A percentile compares a stretch with the other conserved stretches of the same genome.
Evolutionary conservation across 2,797 vertebrate species (phyloP).

Genomic region (Lepilemur septentrionalis): DNA sequence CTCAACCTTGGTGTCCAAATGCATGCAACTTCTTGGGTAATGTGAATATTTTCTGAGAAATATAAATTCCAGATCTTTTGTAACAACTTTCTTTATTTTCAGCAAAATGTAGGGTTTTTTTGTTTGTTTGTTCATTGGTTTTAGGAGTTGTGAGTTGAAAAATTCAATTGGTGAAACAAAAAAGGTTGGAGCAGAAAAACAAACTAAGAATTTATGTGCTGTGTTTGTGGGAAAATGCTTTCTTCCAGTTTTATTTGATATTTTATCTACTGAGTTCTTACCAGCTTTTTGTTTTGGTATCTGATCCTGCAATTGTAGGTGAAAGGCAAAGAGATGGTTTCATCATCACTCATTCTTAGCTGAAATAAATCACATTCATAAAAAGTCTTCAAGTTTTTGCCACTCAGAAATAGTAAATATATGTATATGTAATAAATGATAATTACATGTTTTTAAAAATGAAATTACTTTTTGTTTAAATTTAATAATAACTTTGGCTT

Average conservation of each 20-base stretch:
- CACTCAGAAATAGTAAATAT: not conserved
- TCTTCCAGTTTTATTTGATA: not conserved
- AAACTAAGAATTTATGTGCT: not conserved
- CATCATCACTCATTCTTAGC: not conserved
- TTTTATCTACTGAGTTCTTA: not conserved
- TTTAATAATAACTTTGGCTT: not conserved
- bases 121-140: not conserved
- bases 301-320: not conserved
- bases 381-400: not conserved
- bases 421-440: not conserved
- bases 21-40: not conserved
- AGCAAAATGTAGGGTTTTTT: not conserved
- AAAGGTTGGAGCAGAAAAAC: not conserved
- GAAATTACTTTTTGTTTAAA: not conserved
- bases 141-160: not conserved
- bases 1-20: not conserved
- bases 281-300: not conserved
- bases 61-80: not conserved
- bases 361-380: not conserved
- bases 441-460: not conserved
- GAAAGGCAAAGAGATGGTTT: not conserved
- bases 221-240: not conserved
- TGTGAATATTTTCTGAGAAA: not conserved
- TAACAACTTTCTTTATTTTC: not conserved
- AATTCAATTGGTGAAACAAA: not conserved